Evolutionary conservation across 2,888 invertebrate genomes (phyloP).

Genomic region (Ptychoptera contaminata): DNA sequence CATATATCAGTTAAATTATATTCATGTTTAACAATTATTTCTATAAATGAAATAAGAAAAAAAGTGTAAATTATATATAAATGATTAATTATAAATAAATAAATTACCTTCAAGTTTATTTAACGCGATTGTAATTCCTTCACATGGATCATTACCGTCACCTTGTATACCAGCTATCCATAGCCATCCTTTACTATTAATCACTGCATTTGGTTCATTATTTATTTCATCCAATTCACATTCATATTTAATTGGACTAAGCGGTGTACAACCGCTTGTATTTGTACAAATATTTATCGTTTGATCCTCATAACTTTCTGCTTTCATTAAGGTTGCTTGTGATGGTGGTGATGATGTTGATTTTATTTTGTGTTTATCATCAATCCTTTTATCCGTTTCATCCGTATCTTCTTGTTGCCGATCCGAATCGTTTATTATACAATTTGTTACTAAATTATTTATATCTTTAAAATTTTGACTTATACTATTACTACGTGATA

Average conservation of each 20-base stretch:
- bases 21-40: conserved; percentile 21
- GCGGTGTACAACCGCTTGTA: conserved; percentile 13
- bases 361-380: no score
- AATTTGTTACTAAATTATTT: not conserved
- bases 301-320: conserved; percentile 30
- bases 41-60: no score
- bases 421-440: not conserved
- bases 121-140: conserved; percentile 55
- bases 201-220: conserved; percentile 44
- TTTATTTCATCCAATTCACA: conserved; percentile 42
- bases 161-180: conserved; percentile 72
- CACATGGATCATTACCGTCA: conserved; percentile 42
- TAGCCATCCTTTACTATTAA: conserved; percentile 65
- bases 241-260: conserved; percentile 34
- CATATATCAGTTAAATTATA: conserved; percentile 49
- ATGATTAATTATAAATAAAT: conserved; percentile 40
- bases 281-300: conserved; percentile 1
- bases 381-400: no score
- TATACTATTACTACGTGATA: conserved; percentile 23
- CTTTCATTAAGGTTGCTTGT: conserved; percentile 30
- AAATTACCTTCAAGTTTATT: conserved; percentile 53
- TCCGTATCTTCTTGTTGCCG: no score
- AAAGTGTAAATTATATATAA: conserved; percentile 10
- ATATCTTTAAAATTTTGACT: not conserved
- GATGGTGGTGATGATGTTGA: conserved; percentile 17